phyloP scores from a whole-genome alignment of 2,113 vertebrate genomes.

The Corythaixoides concolor region DNA sequence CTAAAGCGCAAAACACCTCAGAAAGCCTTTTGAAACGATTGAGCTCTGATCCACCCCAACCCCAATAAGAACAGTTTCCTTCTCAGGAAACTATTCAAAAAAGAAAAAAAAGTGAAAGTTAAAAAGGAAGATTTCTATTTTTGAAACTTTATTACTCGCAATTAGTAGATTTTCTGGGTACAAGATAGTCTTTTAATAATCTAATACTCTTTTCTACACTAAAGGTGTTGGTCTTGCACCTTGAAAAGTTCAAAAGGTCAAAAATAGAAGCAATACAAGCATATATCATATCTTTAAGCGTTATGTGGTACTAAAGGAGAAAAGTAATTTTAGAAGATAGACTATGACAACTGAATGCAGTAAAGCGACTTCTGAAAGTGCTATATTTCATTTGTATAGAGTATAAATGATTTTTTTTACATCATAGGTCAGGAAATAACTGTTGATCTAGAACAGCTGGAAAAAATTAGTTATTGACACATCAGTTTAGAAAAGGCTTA shows the following conservation, averaged over 20 bases:
- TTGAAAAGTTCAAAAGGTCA: not conserved
- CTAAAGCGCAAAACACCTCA: not conserved
- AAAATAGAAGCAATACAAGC: not conserved
- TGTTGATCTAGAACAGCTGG: constrained; percentile 21
- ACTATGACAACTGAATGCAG: not conserved
- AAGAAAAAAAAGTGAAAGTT: not conserved
- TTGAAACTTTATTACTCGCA: not conserved
- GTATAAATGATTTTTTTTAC: not conserved
- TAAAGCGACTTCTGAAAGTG: not conserved
- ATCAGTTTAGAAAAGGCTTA: constrained; percentile 34
- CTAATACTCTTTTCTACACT: not conserved
- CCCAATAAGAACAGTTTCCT: not conserved
- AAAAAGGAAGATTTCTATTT: not conserved
- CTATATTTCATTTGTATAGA: not conserved
- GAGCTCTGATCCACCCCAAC: not conserved
- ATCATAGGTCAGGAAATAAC: not conserved
- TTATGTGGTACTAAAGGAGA: not conserved
- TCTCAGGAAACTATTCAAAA: not conserved
- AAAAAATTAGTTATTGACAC: constrained; percentile 36
- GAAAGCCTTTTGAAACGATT: not conserved
- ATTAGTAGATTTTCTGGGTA: not conserved
- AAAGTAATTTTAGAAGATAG: not conserved
- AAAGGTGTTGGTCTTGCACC: not conserved
- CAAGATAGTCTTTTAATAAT: not conserved
- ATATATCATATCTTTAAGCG: not conserved